Base-by-base conservation (phyloP, 2,888 invertebrate species). In the Microctonus brassicae region DNA sequence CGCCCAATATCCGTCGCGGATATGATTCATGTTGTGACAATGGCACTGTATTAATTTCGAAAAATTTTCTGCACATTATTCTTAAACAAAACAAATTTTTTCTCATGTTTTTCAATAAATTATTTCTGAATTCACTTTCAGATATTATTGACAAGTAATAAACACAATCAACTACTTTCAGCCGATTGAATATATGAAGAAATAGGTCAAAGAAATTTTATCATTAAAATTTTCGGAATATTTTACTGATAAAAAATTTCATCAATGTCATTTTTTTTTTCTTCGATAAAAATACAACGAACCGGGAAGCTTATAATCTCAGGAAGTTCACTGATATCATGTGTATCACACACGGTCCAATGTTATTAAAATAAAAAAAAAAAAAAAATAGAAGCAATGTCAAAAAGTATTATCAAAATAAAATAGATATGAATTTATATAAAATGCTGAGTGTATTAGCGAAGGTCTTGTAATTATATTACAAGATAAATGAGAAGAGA, bases 31-130 rank as follows among this genome's bases (percentile, higher is more conserved):
- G 70, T 67, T 74, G 72, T 73, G 76, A 78, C 73, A 82, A 82
- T 82, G 80, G 81, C 80, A 81, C 81, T 77, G n/a, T n/a, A n/a
- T n/a, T n/a, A n/a, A 76, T 73, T 57, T 57, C 57, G 13, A n/a
- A 29, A 57, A 26, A 13, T 9, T n/a, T n/a, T 29, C 57, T 13
- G 24, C 26, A 63, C 55, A 69, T 69, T 57, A 17, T 67, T 39
- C 34, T 58, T n/a, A 67, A 36, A 62, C 39, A 22, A 62, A 53
- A 22, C 17, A 36, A 64, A 24, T 26, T 22, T 34, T 22, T 63
- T 67, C 58, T 13, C 13, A n/a, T 0, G 1, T 36, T 5, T 36
- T 36, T 36, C 36, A 9, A 1, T 36, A 9, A 9, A 5, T 29
- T 29, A 5, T 29, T 29, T 29, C 7, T 29, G 3, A 29, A 29